Percentiles rank a stretch among this genome's conserved stretches.
phyloP scores from a whole-genome alignment of 2,113 vertebrate species.

The Natator depressus region DNA sequence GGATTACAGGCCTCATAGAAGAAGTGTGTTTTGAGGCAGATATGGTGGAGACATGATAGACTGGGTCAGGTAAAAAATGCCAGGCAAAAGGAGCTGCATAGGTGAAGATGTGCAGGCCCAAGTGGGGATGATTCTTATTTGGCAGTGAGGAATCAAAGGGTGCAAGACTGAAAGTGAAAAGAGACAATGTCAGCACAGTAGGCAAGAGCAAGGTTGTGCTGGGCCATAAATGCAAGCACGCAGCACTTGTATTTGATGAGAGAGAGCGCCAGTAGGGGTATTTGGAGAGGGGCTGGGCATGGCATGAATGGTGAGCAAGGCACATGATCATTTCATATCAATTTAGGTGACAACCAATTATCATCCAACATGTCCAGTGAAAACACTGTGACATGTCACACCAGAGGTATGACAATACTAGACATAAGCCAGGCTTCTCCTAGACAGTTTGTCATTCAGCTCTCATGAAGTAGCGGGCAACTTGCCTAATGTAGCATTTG shows the following conservation, averaged over 20 bases:
- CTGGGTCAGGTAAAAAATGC: neutral
- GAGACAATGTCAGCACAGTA: neutral
- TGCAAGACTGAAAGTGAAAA: neutral
- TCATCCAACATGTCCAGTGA: neutral
- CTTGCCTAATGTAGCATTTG: neutral
- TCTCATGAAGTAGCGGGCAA: neutral
- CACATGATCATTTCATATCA: neutral
- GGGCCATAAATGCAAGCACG: neutral
- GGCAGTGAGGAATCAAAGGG: neutral
- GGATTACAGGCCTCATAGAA: neutral
- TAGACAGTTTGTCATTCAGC: neutral
- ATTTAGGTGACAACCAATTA: neutral
- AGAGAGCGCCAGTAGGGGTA: neutral
- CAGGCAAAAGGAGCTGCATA: neutral
- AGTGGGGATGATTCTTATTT: neutral
- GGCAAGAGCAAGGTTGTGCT: neutral
- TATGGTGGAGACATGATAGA: neutral
- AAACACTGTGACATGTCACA: neutral
- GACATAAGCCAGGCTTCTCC: neutral
- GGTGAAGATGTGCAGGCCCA: neutral
- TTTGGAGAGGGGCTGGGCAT: neutral
- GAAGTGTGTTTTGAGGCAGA: neutral
- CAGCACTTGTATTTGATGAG: neutral
- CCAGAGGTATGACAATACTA: neutral
- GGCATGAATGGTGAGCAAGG: neutral